Conservation (phyloP, 2,113 vertebrate species). For the Eulemur rufifrons region DNA sequence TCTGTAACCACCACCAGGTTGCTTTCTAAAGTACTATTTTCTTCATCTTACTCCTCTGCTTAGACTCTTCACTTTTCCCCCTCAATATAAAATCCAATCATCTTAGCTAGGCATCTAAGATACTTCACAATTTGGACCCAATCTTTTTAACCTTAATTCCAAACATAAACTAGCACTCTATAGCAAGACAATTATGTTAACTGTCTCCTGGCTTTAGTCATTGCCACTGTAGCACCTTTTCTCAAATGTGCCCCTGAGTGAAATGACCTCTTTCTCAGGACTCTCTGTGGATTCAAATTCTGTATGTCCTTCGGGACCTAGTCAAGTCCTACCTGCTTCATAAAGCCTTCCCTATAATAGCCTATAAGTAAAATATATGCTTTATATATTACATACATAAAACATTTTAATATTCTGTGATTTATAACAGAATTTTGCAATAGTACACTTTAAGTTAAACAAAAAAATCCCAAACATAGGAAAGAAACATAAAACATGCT, state of each 20-base stretch:
- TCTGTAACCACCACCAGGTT: not conserved
- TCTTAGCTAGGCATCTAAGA: not conserved
- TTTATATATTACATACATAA: no score
- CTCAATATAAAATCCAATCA: not conserved
- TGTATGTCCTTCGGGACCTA: not conserved
- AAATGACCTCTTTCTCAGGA: not conserved
- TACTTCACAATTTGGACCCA: not conserved
- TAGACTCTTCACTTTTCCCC: not conserved
- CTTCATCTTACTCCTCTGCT: not conserved
- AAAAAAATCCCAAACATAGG: not conserved
- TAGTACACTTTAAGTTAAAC: not conserved
- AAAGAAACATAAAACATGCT: not conserved
- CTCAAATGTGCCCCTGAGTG: not conserved
- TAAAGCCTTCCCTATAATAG: not conserved
- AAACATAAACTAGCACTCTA: not conserved
- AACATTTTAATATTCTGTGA: not conserved
- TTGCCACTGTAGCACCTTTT: not conserved
- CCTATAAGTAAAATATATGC: not conserved
- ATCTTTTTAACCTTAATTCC: not conserved
- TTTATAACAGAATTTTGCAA: constrained; percentile 6
- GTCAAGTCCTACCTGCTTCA: not conserved
- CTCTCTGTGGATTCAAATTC: not conserved
- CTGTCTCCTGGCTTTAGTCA: not conserved
- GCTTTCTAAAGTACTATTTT: not conserved
- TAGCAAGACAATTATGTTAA: not conserved